Percentiles rank a stretch among this genome's conserved stretches.
These are phyloP conservation scores for Galbula dea DNA, from an alignment of 2,113 vertebrate species.

Conservation along the genomic window DNA sequence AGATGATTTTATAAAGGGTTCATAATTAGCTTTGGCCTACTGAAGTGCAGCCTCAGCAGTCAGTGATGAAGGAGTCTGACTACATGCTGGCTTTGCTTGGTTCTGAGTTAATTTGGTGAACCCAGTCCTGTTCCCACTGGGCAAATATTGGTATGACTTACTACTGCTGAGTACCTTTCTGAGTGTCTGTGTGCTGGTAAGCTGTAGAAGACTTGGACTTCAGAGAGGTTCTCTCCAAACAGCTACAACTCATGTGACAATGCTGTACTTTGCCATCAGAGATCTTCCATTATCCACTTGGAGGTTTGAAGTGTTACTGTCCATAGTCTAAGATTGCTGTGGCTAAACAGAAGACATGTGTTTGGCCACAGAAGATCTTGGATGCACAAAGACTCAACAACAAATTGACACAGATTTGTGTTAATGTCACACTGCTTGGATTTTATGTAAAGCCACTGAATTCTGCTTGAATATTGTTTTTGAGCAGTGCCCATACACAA, in stretches of 20 bases:
- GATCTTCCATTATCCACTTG: neutral
- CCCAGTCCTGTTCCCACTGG: neutral
- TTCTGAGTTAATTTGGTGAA: neutral
- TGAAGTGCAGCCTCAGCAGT: neutral
- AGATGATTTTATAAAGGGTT: neutral
- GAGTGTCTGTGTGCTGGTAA: neutral
- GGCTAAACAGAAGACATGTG: accelerated
- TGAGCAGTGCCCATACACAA: neutral
- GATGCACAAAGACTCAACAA: neutral
- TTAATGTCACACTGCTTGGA: neutral
- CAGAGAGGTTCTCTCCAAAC: neutral
- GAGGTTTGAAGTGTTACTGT: neutral
- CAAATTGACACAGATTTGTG: neutral
- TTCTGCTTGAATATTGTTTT: neutral
- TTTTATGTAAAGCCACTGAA: neutral
- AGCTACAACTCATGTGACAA: accelerated
- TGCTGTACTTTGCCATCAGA: neutral
- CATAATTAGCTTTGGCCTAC: neutral
- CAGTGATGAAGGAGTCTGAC: neutral
- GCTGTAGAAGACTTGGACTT: neutral
- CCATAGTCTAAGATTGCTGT: neutral
- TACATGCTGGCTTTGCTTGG: neutral
- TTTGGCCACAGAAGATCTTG: neutral
- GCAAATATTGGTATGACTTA: neutral
- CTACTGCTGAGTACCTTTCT: neutral